These are phyloP conservation scores for Pinna nobilis DNA, from an alignment of 1,140 invertebrate species.

Conservation along the genomic window DNA sequence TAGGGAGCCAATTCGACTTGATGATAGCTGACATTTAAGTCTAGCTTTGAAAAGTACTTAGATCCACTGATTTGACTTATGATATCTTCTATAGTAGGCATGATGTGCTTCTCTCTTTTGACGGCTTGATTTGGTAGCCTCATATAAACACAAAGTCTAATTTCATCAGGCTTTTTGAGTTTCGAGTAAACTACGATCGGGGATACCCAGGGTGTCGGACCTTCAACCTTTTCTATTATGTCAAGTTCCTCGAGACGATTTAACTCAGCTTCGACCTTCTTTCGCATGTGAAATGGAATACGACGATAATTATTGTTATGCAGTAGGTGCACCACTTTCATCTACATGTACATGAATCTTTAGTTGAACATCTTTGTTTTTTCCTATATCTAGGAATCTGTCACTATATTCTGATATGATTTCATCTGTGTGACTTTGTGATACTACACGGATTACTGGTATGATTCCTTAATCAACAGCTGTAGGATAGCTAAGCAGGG, in stretches of 20 bases:
- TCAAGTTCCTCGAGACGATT: slow-evolving; percentile 25
- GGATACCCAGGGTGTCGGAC: slow-evolving; percentile 33
- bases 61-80: slow-evolving; percentile 45
- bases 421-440: background rate
- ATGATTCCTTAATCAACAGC: slow-evolving; percentile 15
- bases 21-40: slow-evolving; percentile 39
- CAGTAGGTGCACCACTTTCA: slow-evolving; percentile 20
- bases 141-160: slow-evolving; percentile 51
- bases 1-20: slow-evolving; percentile 36
- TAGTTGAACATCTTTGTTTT: slow-evolving; percentile 37
- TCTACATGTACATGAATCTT: slow-evolving; percentile 49
- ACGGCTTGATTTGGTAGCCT: slow-evolving; percentile 41
- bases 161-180: slow-evolving; percentile 28
- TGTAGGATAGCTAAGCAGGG: slow-evolving; percentile 17
- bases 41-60: slow-evolving; percentile 35
- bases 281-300: slow-evolving; percentile 36
- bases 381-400: slow-evolving; percentile 44
- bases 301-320: slow-evolving; percentile 24
- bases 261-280: slow-evolving; percentile 35
- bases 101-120: slow-evolving; percentile 37
- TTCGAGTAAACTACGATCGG: slow-evolving; percentile 35
- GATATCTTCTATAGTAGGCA: slow-evolving; percentile 56
- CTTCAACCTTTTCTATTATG: slow-evolving; percentile 33
- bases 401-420: slow-evolving; percentile 19
- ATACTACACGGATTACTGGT: background rate